Evolutionary conservation across 2,797 vertebrate genomes (phyloP).

Genomic region (Diplodus sargus): DNA sequence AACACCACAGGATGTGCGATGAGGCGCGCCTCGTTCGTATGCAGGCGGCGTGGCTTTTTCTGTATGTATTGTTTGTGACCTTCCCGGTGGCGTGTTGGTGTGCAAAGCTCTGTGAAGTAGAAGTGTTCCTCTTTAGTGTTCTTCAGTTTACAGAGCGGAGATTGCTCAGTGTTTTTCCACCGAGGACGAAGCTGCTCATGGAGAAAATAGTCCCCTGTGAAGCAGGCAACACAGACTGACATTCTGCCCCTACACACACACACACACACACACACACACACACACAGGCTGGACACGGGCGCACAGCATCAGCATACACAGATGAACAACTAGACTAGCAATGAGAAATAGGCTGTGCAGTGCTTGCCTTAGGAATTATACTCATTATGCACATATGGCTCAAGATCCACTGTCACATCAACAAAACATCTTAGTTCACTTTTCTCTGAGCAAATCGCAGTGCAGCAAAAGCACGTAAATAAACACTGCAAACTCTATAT

Average conservation of each 20-base stretch:
- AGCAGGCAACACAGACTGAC: conserved; percentile 54
- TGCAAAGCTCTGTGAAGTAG: conserved; percentile 72
- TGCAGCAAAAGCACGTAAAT: background rate
- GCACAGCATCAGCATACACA: conserved; percentile 9
- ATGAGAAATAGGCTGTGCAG: conserved; percentile 16
- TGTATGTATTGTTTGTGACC: conserved; percentile 61
- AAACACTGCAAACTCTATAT: background rate
- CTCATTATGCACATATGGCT: conserved; percentile 22
- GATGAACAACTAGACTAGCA: conserved; percentile 24
- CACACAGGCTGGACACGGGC: conserved; percentile 12
- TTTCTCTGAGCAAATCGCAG: conserved; percentile 3
- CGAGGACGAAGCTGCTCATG: conserved; percentile 74
- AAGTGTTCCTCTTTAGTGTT: conserved; percentile 72
- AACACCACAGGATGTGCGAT: conserved; percentile 2
- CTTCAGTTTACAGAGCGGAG: conserved; percentile 67
- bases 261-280: conserved; percentile 32
- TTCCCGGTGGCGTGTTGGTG: conserved; percentile 56
- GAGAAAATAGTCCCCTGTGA: conserved; percentile 77
- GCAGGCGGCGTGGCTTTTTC: conserved; percentile 23
- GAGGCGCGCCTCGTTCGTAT: conserved; percentile 25
- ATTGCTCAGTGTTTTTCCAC: conserved; percentile 60
- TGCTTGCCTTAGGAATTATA: conserved; percentile 2
- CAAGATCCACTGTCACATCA: background rate
- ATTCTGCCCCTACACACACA: conserved; percentile 43
- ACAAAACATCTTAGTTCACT: background rate